Base-by-base conservation (phyloP, 2,113 vertebrate species). In the Taxidea taxus region DNA sequence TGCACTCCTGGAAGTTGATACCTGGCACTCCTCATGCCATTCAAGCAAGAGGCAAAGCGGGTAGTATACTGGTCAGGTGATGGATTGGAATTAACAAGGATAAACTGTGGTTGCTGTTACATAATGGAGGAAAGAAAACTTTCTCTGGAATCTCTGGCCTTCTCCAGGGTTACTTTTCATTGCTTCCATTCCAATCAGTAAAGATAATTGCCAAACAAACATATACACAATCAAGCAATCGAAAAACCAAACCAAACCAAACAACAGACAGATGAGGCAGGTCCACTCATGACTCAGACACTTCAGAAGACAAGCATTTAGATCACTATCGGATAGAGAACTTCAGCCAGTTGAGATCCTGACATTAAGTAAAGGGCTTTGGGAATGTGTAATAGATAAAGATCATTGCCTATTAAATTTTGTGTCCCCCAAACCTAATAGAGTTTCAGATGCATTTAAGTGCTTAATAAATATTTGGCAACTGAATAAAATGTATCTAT, bases 401-500 rank as follows among this genome's bases (percentile, higher is more conserved):
- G 13, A 87, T 42, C 18, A 86, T 2, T 60, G 6, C 91, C 27
- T 51, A 70, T 31, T 66, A 77, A 85, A 42, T 37, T 81, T 87
- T 88, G 27, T 80, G 62, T 80, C 42, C 14, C 16, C 51, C 7
- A 80, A 58, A 51, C 25, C 39, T 31, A 64, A 56, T 12, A 83
- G 29, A 54, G 12, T 44, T 90, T 81, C 13, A 44, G 37, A 74
- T 6, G 87, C 13, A 94, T 51, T 87, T 72, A 82, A 56, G 4
- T 83, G 42, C 13, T 87, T 62, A 44, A 68, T 87, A 62, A 42
- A 70, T 60, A 83, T 66, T 72, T 92, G 72, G 14, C 15, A 80
- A 82, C 18, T 54, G 49, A 94, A 92, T 77, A 86, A 82, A 92
- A 87, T n/a, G 25, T 37, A 34, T 78, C 27, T 74, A 70, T 42